A percentile compares a stretch with the other conserved stretches of the same genome.
These are phyloP conservation scores for Mystacides longicornis DNA, from an alignment of 2,888 invertebrate species.

Conservation along the genomic window DNA sequence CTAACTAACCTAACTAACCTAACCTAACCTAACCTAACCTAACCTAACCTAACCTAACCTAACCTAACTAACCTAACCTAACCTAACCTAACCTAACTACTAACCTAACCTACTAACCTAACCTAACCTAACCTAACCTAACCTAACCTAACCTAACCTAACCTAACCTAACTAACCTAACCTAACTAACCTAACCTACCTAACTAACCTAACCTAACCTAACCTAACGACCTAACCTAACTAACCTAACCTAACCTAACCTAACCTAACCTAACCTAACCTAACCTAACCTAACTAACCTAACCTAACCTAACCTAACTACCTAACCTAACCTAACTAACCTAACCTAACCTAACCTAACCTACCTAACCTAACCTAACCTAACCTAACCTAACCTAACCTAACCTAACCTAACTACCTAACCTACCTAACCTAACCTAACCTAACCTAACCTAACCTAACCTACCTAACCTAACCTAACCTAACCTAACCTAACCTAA, in stretches of 20 bases:
- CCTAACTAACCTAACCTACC: too few species aligned
- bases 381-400: conserved; percentile 11
- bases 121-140: too few species aligned
- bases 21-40: conserved; percentile 29
- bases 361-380: not conserved
- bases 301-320: conserved; percentile 5
- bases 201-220: too few species aligned
- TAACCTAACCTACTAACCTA: too few species aligned
- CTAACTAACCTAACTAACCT: conserved; percentile 24
- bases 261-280: too few species aligned
- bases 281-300: conserved; percentile 9
- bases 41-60: conserved; percentile 29
- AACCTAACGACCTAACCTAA: too few species aligned
- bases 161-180: too few species aligned
- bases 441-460: conserved; percentile 24
- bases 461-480: conserved; percentile 21
- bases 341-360: conserved; percentile 10
- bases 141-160: too few species aligned
- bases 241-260: too few species aligned
- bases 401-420: conserved; percentile 22
- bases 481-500: conserved; percentile 23
- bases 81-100: conserved; percentile 29
- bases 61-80: conserved; percentile 29
- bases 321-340: too few species aligned
- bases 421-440: conserved; percentile 26